Evolutionary conservation across 2,888 invertebrate genomes (phyloP), one percentile per base, ranked within the genome.

Genomic region (Meiosimyza platycephala): DNA sequence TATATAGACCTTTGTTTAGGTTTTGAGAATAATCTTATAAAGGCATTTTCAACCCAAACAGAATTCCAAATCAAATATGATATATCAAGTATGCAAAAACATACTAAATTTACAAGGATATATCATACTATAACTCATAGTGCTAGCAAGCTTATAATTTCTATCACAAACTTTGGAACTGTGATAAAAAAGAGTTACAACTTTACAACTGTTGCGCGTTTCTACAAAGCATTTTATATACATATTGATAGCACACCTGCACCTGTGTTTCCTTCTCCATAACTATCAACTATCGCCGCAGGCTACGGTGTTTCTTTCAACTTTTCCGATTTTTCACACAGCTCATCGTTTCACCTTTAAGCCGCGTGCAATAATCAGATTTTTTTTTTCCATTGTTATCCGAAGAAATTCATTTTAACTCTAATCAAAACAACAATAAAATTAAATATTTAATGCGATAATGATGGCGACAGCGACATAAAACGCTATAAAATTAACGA

Each of bases 381-480:
- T 16, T 47, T 6, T 70, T n/a, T 33, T 50, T 66, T 12, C n/a
- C 11, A 67, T 72, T 52, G 67, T 62, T 62, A 65, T 67, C 54
- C 47, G 52, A 60, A 52, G 60, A 22, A 47, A 60, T 54, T 40
- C 33, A 18, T 55, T 15, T 22, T 55, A 22, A 18, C 62, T 72
- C 60, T 40, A 72, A 67, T 72, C 62, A 72, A 72, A 67, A 62
- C 67, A 62, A 22, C 72, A 67, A 72, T 72, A 66, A 72, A 67
- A 54, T 48, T 67, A 67, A 67, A 72, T 72, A 72, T 67, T 72
- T 67, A 54, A 65, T 67, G 48, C 55, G 72, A 40, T 57, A 66
- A 65, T 66, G 72, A 54, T 28, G 59, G 28, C 60, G 59, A 15
- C 40, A 50, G 65, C 48, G 40, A 71, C 64, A 71, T 12, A 22